phyloP scores from a whole-genome alignment of 2,888 invertebrate genomes.

The Silvanus unidentatus region DNA sequence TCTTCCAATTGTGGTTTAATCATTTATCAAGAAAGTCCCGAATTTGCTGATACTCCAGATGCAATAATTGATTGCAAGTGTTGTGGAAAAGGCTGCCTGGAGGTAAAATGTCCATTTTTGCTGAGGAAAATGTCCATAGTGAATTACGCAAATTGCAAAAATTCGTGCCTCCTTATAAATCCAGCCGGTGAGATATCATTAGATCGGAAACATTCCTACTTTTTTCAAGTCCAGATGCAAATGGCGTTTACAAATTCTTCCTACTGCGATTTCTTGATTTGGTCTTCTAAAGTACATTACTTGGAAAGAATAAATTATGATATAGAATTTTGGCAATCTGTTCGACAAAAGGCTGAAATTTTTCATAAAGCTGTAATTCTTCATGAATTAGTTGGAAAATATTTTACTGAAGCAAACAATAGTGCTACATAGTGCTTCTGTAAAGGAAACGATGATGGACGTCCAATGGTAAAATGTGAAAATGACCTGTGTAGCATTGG shows the following conservation, averaged over 20 bases:
- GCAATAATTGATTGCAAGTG: conserved; percentile 7
- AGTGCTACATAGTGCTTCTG: background rate
- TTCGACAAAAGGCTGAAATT: background rate
- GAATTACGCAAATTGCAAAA: background rate
- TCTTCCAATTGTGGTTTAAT: no score
- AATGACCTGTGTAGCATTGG: background rate
- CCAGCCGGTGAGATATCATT: background rate
- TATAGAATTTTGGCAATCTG: background rate
- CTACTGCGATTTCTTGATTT: conserved; percentile 7
- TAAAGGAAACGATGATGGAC: background rate
- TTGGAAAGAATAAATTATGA: conserved; percentile 3
- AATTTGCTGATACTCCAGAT: conserved; percentile 12
- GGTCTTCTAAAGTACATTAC: conserved; percentile 3
- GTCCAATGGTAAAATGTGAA: background rate
- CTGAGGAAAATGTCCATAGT: conserved; percentile 3
- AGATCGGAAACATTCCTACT: conserved; percentile 24
- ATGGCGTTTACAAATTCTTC: conserved; percentile 5
- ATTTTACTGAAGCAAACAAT: background rate
- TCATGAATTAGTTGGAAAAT: background rate
- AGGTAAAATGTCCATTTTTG: conserved; percentile 13
- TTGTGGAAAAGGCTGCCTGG: conserved; percentile 12
- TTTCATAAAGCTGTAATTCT: background rate
- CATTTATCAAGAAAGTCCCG: background rate
- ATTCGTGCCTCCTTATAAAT: background rate
- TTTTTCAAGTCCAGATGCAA: conserved; percentile 8